These are phyloP conservation scores for Porites australiensis DNA, from an alignment of 64 coral and sea anemone species.

Conservation along the genomic window DNA sequence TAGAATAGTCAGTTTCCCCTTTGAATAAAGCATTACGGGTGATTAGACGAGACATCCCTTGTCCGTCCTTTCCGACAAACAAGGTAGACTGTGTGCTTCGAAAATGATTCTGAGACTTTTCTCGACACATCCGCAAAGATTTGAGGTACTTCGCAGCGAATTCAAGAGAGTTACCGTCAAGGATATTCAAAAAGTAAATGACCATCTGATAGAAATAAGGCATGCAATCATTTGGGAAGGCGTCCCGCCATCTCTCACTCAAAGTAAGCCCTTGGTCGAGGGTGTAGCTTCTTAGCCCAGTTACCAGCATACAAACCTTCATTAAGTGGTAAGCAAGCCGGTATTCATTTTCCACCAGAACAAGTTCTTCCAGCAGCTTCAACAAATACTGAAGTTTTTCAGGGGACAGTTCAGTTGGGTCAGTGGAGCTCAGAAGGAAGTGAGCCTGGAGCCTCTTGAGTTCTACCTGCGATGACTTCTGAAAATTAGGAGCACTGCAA, in stretches of 20 bases:
- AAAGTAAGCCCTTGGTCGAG: background rate
- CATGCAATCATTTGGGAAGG: conserved; percentile 10
- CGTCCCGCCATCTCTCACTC: conserved; percentile 15
- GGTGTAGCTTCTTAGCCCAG: background rate
- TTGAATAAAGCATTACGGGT: conserved; percentile 33
- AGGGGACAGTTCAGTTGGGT: conserved; percentile 60
- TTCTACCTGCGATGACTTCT: conserved; percentile 54
- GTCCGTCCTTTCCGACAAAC: conserved; percentile 37
- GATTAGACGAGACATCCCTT: conserved; percentile 56
- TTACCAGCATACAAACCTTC: conserved; percentile 63
- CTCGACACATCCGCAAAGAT: conserved; percentile 39
- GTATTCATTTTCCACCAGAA: conserved; percentile 50
- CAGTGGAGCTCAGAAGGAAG: conserved; percentile 53
- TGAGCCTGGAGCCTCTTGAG: conserved; percentile 72
- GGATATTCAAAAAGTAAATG: conserved; percentile 30
- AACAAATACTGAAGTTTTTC: conserved; percentile 44
- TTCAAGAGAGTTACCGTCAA: conserved; percentile 1
- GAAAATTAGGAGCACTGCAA: conserved; percentile 60
- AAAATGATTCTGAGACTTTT: conserved; percentile 70
- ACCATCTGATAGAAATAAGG: conserved; percentile 69
- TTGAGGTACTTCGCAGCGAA: conserved; percentile 24
- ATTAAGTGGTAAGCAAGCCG: conserved; percentile 52
- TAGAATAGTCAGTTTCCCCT: conserved; percentile 55
- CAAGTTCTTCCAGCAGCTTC: conserved; percentile 66
- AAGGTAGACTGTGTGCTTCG: conserved; percentile 10